These are phyloP conservation scores for Pithys albifrons DNA, from an alignment of 2,113 vertebrate genomes.

Conservation along the genomic window DNA sequence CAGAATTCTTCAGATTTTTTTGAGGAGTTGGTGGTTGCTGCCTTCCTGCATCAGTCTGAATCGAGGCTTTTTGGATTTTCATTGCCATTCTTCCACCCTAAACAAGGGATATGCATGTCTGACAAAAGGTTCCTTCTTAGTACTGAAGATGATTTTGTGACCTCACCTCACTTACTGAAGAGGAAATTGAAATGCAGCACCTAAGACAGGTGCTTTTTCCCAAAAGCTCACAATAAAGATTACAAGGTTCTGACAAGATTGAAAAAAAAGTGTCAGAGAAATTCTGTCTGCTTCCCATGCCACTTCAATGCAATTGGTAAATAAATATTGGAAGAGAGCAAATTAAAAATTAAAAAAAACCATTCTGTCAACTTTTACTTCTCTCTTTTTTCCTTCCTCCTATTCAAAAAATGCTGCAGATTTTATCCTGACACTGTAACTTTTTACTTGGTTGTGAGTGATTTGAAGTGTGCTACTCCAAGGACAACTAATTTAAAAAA, in stretches of 20 bases:
- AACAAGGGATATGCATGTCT: neutral
- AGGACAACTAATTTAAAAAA: neutral
- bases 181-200: neutral
- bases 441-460: neutral
- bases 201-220: neutral
- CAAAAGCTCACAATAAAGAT: neutral
- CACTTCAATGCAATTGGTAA: neutral
- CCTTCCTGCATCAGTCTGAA: neutral
- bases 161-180: neutral
- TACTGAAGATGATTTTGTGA: neutral
- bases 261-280: neutral
- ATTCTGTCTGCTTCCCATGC: neutral
- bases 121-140: neutral
- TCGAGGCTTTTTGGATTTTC: neutral
- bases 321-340: neutral
- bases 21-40: accelerated
- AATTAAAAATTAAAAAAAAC: neutral
- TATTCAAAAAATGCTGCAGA: neutral
- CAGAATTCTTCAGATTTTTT: neutral
- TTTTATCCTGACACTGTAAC: neutral
- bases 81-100: neutral
- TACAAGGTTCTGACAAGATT: neutral
- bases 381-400: neutral
- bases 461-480: neutral
- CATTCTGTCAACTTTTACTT: neutral